phyloP scores from a whole-genome alignment of 2,888 invertebrate genomes.

The Linnaemya tessellans region DNA sequence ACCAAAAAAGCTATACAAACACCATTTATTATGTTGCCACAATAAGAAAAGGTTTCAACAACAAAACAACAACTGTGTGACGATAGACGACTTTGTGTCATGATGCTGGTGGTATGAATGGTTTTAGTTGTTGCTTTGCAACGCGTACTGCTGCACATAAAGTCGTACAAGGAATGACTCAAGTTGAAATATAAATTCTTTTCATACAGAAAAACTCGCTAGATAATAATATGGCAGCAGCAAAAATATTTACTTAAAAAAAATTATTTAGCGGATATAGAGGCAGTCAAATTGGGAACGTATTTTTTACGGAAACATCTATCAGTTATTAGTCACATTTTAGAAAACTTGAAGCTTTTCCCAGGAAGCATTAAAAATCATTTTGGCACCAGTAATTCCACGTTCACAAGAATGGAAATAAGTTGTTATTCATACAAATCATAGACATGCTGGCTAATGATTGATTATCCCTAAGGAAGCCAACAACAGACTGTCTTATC shows the following conservation, averaged over 20 bases:
- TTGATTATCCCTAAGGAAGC: no score
- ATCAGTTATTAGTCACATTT: no score
- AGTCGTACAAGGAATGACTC: constrained; percentile 3
- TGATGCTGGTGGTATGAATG: not conserved
- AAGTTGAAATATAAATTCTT: constrained; percentile 9
- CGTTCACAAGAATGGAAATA: not conserved
- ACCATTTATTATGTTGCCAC: constrained; percentile 49
- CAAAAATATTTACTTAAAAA: not conserved
- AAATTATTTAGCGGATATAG: no score
- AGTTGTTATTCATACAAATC: no score
- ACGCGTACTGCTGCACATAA: not conserved
- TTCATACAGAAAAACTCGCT: not conserved
- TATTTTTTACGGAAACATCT: no score
- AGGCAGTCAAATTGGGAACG: no score
- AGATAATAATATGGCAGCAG: not conserved
- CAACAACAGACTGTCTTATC: no score
- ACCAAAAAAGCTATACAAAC: constrained; percentile 10
- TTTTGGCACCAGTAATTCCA: no score
- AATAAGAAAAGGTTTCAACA: constrained; percentile 47
- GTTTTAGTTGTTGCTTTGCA: constrained; percentile 1
- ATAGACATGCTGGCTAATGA: no score
- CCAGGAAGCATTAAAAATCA: no score
- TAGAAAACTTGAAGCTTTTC: no score
- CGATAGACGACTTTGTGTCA: constrained; percentile 13
- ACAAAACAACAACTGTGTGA: constrained; percentile 24